Evolutionary conservation across 1,140 invertebrate genomes (phyloP).

Genomic region (Drosophila rufa): DNA sequence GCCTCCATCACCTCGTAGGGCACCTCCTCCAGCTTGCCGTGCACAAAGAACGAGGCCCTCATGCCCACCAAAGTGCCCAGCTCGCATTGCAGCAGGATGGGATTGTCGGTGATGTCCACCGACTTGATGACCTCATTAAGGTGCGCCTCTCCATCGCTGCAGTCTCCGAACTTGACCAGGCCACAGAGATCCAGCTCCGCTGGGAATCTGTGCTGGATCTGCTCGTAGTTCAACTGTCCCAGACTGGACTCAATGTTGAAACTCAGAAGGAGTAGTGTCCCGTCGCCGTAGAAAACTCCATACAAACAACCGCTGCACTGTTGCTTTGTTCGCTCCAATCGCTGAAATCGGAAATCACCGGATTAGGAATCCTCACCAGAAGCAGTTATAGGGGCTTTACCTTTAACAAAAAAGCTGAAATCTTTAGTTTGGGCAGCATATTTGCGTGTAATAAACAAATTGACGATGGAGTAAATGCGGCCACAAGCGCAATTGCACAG

Average conservation of each 20-base stretch:
- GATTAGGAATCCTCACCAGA: neutral
- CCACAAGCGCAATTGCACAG: constrained; percentile 67
- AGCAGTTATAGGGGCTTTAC: constrained; percentile 54
- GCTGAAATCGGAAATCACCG: constrained; percentile 85
- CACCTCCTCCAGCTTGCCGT: constrained; percentile 89
- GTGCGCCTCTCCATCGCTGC: constrained; percentile 86
- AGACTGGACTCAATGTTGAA: constrained; percentile 88
- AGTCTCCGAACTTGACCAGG: constrained; percentile 88
- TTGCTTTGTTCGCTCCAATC: constrained; percentile 86
- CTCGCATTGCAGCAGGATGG: constrained; percentile 88
- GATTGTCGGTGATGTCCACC: constrained; percentile 92
- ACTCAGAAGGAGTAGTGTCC: constrained; percentile 89
- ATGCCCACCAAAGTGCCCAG: constrained; percentile 86
- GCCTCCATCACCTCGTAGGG: constrained; percentile 88
- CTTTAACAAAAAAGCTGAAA: constrained; percentile 85
- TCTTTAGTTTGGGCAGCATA: constrained; percentile 86
- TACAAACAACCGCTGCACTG: constrained; percentile 89
- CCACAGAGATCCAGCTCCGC: constrained; percentile 91
- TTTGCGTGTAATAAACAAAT: constrained; percentile 27
- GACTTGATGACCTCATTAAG: constrained; percentile 89
- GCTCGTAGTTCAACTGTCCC: constrained; percentile 86
- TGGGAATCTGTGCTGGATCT: constrained; percentile 89
- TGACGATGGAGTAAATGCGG: constrained; percentile 22
- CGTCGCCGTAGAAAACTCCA: constrained; percentile 89
- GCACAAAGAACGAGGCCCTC: constrained; percentile 89